phyloP scores from a whole-genome alignment of 2,888 invertebrate genomes.

The Epistrophella euchroma region DNA sequence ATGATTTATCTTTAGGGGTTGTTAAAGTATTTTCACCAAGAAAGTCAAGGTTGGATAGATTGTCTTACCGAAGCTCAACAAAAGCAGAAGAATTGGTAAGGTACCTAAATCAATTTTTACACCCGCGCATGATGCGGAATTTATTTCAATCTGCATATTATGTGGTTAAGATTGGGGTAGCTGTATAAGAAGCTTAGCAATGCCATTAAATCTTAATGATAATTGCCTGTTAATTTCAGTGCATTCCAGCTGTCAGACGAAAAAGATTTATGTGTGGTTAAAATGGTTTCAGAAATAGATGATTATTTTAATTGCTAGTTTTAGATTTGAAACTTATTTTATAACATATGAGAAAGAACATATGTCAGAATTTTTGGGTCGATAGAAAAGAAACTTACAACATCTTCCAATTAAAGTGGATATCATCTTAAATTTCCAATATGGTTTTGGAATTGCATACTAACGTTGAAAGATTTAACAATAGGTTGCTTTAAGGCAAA shows the following conservation, averaged over 20 bases:
- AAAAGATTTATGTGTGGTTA: conserved; percentile 41
- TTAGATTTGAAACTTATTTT: too few relatives aligned
- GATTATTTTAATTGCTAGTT: too few relatives aligned
- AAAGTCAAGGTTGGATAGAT: conserved; percentile 20
- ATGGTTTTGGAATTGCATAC: too few relatives aligned
- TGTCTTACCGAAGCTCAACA: not conserved
- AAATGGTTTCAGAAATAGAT: not conserved
- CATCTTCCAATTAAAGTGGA: too few relatives aligned
- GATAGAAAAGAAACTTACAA: too few relatives aligned
- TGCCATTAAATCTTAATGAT: conserved; percentile 63
- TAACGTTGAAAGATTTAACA: too few relatives aligned
- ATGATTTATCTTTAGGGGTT: conserved; percentile 56
- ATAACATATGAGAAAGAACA: too few relatives aligned
- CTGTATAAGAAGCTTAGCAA: conserved; percentile 50
- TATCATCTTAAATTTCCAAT: too few relatives aligned
- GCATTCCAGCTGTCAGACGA: conserved; percentile 58
- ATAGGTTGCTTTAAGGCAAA: too few relatives aligned
- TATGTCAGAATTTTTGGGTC: too few relatives aligned
- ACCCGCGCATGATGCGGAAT: conserved; percentile 21
- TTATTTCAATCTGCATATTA: conserved; percentile 49
- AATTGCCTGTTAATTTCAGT: conserved; percentile 63
- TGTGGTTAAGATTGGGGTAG: conserved; percentile 44
- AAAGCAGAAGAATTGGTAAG: not conserved
- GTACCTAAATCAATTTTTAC: conserved; percentile 40
- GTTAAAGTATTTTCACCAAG: conserved; percentile 12